Evolutionary conservation across 2,888 invertebrate species (phyloP).

Genomic region (Lutraria lutraria): DNA sequence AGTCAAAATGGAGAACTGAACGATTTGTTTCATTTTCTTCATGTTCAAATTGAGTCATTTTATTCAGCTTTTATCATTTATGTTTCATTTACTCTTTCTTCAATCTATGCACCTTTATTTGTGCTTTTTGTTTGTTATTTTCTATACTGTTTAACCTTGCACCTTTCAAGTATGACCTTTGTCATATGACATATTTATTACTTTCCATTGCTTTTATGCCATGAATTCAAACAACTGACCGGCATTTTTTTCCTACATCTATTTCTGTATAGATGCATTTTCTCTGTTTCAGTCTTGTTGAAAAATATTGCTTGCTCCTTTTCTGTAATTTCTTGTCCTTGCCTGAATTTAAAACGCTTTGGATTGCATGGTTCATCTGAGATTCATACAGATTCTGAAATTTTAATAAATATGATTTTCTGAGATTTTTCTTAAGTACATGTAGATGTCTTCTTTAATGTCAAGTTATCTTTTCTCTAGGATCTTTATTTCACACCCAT

Average conservation of each 20-base stretch:
- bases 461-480: background rate
- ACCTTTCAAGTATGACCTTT: conserved; percentile 20
- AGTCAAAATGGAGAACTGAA: background rate
- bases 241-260: background rate
- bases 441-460: background rate
- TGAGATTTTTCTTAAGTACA: no score
- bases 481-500: background rate
- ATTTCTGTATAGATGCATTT: background rate
- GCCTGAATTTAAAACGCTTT: background rate
- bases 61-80: background rate
- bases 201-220: background rate
- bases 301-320: background rate
- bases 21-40: background rate
- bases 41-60: background rate
- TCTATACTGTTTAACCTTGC: conserved; percentile 17
- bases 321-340: conserved; percentile 12
- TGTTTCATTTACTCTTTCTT: background rate
- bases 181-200: background rate
- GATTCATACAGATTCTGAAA: no score
- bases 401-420: no score
- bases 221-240: background rate
- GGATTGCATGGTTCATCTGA: background rate
- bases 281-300: background rate
- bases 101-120: background rate
- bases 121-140: conserved; percentile 21